Conservation (phyloP, 2,797 vertebrate species). For the Apodemus agrarius region DNA sequence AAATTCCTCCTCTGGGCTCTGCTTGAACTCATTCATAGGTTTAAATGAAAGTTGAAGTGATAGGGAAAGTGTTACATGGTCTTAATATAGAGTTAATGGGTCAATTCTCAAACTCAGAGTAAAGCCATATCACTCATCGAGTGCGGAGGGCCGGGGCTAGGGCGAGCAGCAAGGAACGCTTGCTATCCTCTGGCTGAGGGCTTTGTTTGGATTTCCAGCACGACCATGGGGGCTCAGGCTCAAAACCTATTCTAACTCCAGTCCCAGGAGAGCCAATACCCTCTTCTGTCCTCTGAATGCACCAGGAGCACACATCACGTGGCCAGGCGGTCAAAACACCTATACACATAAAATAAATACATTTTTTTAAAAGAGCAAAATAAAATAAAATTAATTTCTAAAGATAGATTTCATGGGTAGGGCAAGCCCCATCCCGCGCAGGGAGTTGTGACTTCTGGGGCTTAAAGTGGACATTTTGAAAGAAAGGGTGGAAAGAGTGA, state of each 20-base stretch:
- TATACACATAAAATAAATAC: not conserved
- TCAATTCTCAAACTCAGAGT: constrained; percentile 21
- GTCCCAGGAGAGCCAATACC: too few relatives aligned
- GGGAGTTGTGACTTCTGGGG: not conserved
- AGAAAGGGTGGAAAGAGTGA: too few relatives aligned
- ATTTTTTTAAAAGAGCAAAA: not conserved
- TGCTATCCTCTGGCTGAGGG: too few relatives aligned
- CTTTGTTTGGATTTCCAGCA: not conserved
- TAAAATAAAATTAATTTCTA: constrained; percentile 11
- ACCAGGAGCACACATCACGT: not conserved
- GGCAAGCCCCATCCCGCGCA: too few relatives aligned
- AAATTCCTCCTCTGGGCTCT: not conserved
- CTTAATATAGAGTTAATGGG: not conserved
- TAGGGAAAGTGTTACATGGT: not conserved
- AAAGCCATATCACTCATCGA: not conserved
- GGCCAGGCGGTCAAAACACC: not conserved
- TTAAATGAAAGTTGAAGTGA: constrained; percentile 47
- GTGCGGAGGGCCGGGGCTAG: too few relatives aligned
- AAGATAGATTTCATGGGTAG: not conserved
- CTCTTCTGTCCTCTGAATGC: not conserved
- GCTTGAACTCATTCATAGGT: not conserved
- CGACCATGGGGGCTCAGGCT: too few relatives aligned
- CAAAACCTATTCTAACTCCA: not conserved
- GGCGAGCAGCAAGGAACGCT: not conserved
- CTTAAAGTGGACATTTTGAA: not conserved